Evolutionary conservation across 2,113 vertebrate species (phyloP), one percentile per base, ranked within the genome.

Genomic region (Dolichotis patagonum): DNA sequence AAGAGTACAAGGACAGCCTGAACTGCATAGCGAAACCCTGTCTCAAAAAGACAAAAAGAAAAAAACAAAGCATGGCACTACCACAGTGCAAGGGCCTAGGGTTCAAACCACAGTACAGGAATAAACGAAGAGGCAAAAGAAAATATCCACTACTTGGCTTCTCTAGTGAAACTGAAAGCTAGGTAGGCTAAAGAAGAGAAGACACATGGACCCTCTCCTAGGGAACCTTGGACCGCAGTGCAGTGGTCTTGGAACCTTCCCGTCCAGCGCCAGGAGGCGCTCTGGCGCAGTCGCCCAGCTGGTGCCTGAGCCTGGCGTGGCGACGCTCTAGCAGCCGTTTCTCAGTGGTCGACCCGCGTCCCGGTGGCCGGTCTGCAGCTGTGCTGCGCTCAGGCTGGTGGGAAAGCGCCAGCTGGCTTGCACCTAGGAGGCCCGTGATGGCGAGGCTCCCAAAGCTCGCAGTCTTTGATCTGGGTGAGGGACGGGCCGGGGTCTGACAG

Each of bases 391-490:
- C 49, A 1, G 26, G 32, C 24, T 1, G 19, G 1, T 14, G 11
- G 30, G 26, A 14, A 58, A 46, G 28, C 54, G 52, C n/a, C 11
- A 11, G 28, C 3, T 65, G 1, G 32, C 28, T 12, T 7, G 1
- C 54, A 20, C 56, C 56, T 58, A 2, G 2, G 38, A 24, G n/a
- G 1, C 9, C 1, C 0, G 56, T 17, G 13, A 98, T 98, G 98
- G 38, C 81, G 14, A 84, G 4, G 12, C 85, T 96, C 11, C 98
- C 98, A 0, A 78, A 88, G 85, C 97, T 98, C 12, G 96, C 96
- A 5, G 98, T 98, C 2, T 98, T 98, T 86, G 98, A 98, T 49
- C 86, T 98, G 63, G 98, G 98, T 98, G 73, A 96, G 97, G 56
- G 62, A 10, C 19, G 0, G 12, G 24, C 52, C 24, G n/a, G 73